Base-by-base conservation (phyloP, 2,888 invertebrate species). In the Eledona agricola region DNA sequence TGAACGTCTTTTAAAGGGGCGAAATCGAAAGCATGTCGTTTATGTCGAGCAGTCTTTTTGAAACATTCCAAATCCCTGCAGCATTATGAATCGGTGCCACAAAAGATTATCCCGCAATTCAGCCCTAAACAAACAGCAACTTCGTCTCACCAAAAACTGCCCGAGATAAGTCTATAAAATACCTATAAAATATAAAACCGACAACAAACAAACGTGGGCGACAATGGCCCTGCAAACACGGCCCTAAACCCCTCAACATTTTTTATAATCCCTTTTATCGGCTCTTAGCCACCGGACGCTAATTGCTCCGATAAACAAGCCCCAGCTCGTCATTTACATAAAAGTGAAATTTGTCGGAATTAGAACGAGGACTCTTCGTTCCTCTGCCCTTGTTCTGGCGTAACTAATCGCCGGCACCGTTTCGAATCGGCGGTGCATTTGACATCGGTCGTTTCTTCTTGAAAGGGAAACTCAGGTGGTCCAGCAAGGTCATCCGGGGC, bases 401-500 rank as follows among this genome's bases (percentile, higher is more conserved):
- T 40, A 42, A 20, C 42, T 26, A 40, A 28, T 31, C 9, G 9
- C 22, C 29, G 19, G 31, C 20, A 31, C 42, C 29, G 42, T 12
- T 15, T 12, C 42, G 16, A 42, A 42, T 42, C 29, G 19, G 10
- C 11, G 26, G 6, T 10, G 16, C 2, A 38, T 42, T 42, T 29
- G 29, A 42, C 42, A 42, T 23, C 15, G 22, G 17, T 28, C 28
- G 31, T 34, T 34, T 20, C 20, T 34, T 34, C 3, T 29, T 42
- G 46, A 46, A 46, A 46, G 34, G 46, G 46, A 46, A 46, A 46
- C 46, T 46, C 46, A 46, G 46, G 46, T 46, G 46, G 46, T 35
- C 35, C 26, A 35, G 9, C 9, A 31, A 19, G 32, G 32, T 16
- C 34, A 46, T 12, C 34, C 17, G 35, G 46, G 45, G 15, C 45